These are phyloP conservation scores for Eristalis tenax DNA, from an alignment of 2,888 invertebrate genomes.

Conservation along the genomic window DNA sequence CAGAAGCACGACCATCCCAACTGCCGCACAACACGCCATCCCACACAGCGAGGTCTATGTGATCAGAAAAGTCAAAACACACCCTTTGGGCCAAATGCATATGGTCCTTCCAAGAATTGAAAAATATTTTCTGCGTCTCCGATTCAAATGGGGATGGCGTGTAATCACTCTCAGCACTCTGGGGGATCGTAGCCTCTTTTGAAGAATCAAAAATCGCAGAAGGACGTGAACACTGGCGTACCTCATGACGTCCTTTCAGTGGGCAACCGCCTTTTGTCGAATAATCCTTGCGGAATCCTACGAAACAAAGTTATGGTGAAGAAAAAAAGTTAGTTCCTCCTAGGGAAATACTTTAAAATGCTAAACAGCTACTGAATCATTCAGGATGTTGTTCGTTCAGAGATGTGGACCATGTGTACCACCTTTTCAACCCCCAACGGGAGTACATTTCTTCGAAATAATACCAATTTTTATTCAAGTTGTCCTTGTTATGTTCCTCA, in stretches of 20 bases:
- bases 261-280: not conserved
- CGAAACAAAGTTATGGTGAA: conserved; percentile 41
- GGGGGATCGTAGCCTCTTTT: conserved; percentile 24
- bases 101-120: not conserved
- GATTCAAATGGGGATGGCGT: conserved; percentile 10
- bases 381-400: conserved; percentile 19
- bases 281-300: conserved; percentile 32
- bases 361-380: conserved; percentile 44
- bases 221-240: too few relatives aligned
- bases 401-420: not conserved
- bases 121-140: conserved; percentile 15
- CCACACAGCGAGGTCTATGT: not conserved
- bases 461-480: not conserved
- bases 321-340: not conserved
- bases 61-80: conserved; percentile 21
- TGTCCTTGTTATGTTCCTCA: not conserved
- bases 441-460: not conserved
- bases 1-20: too few relatives aligned
- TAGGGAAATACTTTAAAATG: conserved; percentile 17
- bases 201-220: too few relatives aligned
- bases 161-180: conserved; percentile 40
- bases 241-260: not conserved
- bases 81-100: conserved; percentile 13
- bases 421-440: not conserved
- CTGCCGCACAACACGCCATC: not conserved